Evolutionary conservation across 2,888 invertebrate genomes (phyloP).

Genomic region (Cenopis cana): DNA sequence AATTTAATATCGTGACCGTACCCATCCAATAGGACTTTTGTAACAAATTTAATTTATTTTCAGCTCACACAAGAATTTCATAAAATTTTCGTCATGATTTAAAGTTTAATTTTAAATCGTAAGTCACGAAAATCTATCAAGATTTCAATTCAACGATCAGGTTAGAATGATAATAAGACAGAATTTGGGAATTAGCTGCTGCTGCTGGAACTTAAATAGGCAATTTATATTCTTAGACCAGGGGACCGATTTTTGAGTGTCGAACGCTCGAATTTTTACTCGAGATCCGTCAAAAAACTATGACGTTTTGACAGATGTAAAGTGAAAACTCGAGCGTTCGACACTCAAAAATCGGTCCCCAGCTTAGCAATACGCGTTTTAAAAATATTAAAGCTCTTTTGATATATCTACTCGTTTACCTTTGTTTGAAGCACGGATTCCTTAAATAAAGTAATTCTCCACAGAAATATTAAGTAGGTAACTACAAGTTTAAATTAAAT

Average conservation of each 20-base stretch:
- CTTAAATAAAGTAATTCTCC: no score
- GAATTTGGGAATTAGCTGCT: not conserved
- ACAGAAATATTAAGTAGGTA: no score
- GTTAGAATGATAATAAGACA: not conserved
- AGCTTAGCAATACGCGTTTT: not conserved
- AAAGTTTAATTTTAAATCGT: conserved; percentile 56
- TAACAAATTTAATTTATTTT: conserved; percentile 83
- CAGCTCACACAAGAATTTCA: conserved; percentile 71
- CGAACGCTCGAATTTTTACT: no score
- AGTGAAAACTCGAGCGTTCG: no score
- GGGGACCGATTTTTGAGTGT: no score
- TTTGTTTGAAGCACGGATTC: no score
- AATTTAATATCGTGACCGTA: conserved; percentile 81
- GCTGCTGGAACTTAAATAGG: not conserved
- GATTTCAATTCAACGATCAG: conserved; percentile 6
- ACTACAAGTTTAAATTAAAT: no score
- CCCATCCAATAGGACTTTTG: conserved; percentile 77
- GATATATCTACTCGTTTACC: not conserved
- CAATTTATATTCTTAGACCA: not conserved
- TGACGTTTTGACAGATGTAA: no score
- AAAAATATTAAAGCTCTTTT: not conserved
- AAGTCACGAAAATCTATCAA: conserved; percentile 55
- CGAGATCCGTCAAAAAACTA: no score
- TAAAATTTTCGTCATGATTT: conserved; percentile 78
- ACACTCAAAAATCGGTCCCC: no score